Conservation (phyloP, 2,113 vertebrate species). For the Eurypyga helias region DNA sequence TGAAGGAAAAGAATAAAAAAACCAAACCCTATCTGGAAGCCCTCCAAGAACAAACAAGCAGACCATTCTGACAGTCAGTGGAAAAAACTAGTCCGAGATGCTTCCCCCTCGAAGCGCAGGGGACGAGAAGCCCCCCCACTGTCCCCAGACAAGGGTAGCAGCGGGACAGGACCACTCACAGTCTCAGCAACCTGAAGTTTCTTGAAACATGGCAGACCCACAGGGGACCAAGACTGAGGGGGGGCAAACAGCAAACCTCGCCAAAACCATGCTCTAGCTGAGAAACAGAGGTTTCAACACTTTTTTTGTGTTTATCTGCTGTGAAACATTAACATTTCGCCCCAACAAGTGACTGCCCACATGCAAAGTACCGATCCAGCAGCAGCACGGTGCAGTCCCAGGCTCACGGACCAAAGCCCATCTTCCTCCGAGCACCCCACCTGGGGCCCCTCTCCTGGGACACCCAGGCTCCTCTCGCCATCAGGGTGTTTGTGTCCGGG, state of each 20-base stretch:
- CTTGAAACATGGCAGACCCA: neutral
- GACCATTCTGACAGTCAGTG: neutral
- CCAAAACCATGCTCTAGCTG: neutral
- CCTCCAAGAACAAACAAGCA: slow-evolving; percentile 21
- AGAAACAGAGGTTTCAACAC: accelerated
- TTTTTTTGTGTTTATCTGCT: neutral
- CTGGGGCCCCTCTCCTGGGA: neutral
- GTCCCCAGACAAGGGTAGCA: accelerated
- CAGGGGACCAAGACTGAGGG: neutral
- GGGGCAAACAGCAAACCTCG: neutral
- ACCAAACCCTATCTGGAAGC: neutral
- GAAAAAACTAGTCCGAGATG: neutral
- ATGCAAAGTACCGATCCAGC: accelerated
- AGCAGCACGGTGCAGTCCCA: neutral
- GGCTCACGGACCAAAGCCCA: neutral
- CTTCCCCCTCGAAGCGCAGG: neutral
- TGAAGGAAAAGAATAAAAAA: neutral
- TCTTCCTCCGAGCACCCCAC: neutral
- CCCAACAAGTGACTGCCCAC: accelerated
- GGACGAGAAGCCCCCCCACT: neutral
- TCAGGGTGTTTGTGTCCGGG: neutral
- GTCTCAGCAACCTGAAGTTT: neutral
- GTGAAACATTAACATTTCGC: neutral
- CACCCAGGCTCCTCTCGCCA: neutral
- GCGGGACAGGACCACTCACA: neutral